Evolutionary conservation across 2,888 invertebrate species (phyloP).

Genomic region (Orthosia cruda): DNA sequence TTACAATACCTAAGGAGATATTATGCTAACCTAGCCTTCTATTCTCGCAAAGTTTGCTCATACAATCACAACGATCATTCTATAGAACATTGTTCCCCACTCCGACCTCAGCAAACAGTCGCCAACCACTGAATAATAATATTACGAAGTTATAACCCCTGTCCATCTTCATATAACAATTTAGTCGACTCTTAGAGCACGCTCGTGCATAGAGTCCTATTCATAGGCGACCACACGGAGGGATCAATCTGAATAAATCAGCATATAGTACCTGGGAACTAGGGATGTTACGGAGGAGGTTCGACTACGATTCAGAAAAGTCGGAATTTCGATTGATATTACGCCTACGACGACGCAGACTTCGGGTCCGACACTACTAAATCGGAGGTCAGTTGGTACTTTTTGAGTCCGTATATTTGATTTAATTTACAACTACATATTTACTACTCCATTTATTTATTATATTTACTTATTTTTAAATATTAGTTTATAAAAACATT

Average conservation of each 20-base stretch:
- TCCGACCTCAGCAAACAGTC: conserved; percentile 32
- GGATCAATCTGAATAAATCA: conserved; percentile 56
- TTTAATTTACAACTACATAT: too few species aligned
- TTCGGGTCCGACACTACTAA: too few species aligned
- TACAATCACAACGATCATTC: conserved; percentile 10
- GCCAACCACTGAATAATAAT: conserved; percentile 18
- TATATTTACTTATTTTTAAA: too few species aligned
- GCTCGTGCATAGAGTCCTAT: conserved; percentile 26
- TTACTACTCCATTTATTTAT: too few species aligned
- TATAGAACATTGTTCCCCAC: conserved; percentile 11
- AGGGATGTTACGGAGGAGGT: too few species aligned
- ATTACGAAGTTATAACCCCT: conserved; percentile 43
- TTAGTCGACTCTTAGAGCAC: conserved; percentile 26
- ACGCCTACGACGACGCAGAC: too few species aligned
- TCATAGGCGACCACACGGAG: conserved; percentile 39
- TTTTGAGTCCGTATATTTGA: too few species aligned
- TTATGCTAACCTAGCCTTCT: not conserved
- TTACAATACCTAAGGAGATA: not conserved
- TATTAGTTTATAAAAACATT: too few species aligned
- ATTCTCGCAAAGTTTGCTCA: not conserved
- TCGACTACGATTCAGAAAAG: too few species aligned
- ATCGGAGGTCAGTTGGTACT: too few species aligned
- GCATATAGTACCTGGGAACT: conserved; percentile 16
- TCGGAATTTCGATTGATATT: too few species aligned
- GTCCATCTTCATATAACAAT: conserved; percentile 52